Base-by-base conservation (phyloP, 30 jellyfish, hydroid and myxozoan species). In the Cassiopea andromeda region DNA sequence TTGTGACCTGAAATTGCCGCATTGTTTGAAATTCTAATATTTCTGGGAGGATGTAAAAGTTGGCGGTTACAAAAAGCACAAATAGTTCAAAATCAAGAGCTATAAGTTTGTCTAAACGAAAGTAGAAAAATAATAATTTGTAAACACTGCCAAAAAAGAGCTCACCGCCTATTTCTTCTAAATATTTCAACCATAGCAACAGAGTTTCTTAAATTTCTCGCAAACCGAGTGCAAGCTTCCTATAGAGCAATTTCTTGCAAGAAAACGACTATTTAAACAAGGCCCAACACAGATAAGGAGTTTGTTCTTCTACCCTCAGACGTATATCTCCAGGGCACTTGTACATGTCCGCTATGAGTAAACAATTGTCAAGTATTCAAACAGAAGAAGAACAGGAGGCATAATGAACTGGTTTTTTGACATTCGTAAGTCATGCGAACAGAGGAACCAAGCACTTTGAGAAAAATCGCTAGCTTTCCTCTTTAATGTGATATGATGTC, bases 401-500 rank as follows among this genome's bases (percentile, higher is more conserved):
- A 19, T 70, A 64, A 64, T 4, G 49, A 50, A 2, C 17, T 43
- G 79, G 79, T 70, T 70, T 70, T 70, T 54, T 19, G 6, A 70
- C 18, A 19, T 70, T 70, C 79, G 3, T 70, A 70, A 17, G n/a
- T 70, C 79, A 70, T 43, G 44, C 74, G 44, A 50, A 77, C 10
- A 45, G 48, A 77, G 54, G 69, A 50, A 16, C 69, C 47, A 50
- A 58, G 46, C 83, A 75, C 17, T 54, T 48, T 45, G 72, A 67
- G 10, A 81, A 81, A 69, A 64, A 27, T n/a, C 79, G 17, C 27
- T 59, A 59, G 73, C 83, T 77, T 77, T 86, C 88, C 90, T 83
- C 81, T 78, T 87, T 77, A 90, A 78, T 46, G 72, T 60, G 87
- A 79, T 87, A 87, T 83, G 73, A 87, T 78, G 74, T 87, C 94